phyloP scores from a whole-genome alignment of 1,140 invertebrate species.

The Drosophila arizonae region DNA sequence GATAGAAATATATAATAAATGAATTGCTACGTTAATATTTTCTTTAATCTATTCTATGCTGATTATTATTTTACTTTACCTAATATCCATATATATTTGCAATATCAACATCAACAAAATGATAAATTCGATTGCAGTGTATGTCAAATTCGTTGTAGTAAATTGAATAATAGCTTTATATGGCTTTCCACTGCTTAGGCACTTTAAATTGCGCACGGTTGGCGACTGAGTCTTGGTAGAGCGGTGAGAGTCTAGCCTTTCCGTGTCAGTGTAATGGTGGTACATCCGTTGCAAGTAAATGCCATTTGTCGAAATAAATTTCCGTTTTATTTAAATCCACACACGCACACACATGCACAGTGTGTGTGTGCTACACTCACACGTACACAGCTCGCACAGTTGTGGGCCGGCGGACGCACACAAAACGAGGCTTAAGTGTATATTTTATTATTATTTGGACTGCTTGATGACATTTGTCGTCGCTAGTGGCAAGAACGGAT shows the following conservation, averaged over 20 bases:
- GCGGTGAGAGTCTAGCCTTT: conserved; percentile 61
- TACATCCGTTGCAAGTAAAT: conserved; percentile 81
- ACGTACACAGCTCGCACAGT: conserved; percentile 33
- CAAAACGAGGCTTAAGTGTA: conserved; percentile 78
- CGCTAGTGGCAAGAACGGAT: conserved; percentile 71
- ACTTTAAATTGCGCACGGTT: conserved; percentile 48
- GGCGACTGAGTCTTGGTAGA: conserved; percentile 28
- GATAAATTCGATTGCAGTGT: neutral
- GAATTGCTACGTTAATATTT: too few species aligned
- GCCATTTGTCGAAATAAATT: conserved; percentile 82
- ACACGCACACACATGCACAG: conserved; percentile 42
- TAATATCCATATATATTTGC: too few species aligned
- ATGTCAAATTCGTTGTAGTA: conserved; percentile 1
- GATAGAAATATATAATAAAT: too few species aligned
- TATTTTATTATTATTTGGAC: conserved; percentile 82
- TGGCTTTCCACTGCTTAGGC: neutral
- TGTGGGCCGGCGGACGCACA: conserved; percentile 32
- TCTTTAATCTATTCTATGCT: neutral
- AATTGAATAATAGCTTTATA: neutral
- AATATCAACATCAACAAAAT: too few species aligned
- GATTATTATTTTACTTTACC: neutral
- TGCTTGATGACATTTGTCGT: conserved; percentile 79
- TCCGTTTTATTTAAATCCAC: conserved; percentile 82
- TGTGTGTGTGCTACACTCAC: too few species aligned
- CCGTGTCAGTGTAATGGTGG: conserved; percentile 77